A percentile compares a stretch with the other conserved stretches of the same genome.
Evolutionary conservation across 2,113 vertebrate genomes (phyloP).

Genomic region (Bolborhynchus lineola): DNA sequence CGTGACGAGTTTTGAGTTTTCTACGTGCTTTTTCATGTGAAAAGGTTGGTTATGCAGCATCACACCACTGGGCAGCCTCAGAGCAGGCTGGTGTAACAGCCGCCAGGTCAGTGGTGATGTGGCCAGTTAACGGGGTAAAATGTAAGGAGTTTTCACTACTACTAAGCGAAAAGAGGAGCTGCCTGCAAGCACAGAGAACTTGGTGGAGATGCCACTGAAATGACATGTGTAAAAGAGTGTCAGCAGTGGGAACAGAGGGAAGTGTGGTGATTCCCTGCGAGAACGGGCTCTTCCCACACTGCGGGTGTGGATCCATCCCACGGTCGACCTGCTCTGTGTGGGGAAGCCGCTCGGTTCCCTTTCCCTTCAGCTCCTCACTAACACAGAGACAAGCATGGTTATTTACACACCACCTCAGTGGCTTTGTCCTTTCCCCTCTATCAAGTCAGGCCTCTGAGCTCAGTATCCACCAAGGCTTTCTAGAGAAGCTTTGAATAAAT

Average conservation of each 20-base stretch:
- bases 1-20: not conserved
- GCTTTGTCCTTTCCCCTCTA: not conserved
- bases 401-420: not conserved
- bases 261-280: not conserved
- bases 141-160: not conserved
- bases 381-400: rapidly evolving
- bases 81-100: rapidly evolving
- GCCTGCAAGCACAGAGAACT: not conserved
- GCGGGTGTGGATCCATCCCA: not conserved
- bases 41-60: not conserved
- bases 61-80: rapidly evolving
- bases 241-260: not conserved
- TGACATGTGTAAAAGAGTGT: not conserved
- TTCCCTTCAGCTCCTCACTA: not conserved
- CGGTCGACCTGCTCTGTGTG: not conserved
- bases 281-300: not conserved
- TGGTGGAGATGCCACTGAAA: not conserved
- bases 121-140: not conserved
- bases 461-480: not conserved
- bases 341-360: not conserved
- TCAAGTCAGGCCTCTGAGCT: not conserved
- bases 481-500: conserved; percentile 6
- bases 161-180: not conserved
- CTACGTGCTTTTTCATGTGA: rapidly evolving
- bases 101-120: not conserved